Base-by-base conservation (phyloP, 2,797 vertebrate species). In the Nyctalus aviator region DNA sequence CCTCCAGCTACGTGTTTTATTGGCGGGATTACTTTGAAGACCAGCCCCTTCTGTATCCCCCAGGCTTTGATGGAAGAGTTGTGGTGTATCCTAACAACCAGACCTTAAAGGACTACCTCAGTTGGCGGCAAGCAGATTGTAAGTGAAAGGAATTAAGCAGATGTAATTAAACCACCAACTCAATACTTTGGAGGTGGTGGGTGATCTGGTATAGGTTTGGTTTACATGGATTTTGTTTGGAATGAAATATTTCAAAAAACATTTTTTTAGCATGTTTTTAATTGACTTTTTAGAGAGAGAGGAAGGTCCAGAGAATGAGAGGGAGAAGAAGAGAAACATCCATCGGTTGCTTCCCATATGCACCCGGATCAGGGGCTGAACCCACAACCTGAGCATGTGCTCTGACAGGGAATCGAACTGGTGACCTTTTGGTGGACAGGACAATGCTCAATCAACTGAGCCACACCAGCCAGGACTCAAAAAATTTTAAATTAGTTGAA, bases 91-190 rank as follows among this genome's bases (percentile, higher is more conserved):
- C 99, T 69, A 99, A 97, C 97, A 99, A 99, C 97, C 99, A 98
- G 89, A 99, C 99, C 94, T 98, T 99, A 88, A 99, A 98, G 97
- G 99, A 99, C 97, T 99, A 99, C 97, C 98, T 99, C 93, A 99
- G 99, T 97, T 99, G 99, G 99, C 99, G 99, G 96, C 99, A 99
- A 97, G 99, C 99, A 44, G 99, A 99, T 94, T 99, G 99, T 99
- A 98, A 99, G 99, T 92, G 4, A 93, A 76, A 92, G 71, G 83
- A 69, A 84, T 30, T 75, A 46, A 92, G 88, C 59, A 71, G 0
- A 1, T 79, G 18, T 87, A 73, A 23, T 90, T 73, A 96, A 79
- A 83, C 30, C 32, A 41, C 30, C 41, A 91, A 25, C 55, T 82
- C 23, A 7, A 48, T 92, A 23, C n/a, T 59, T 37, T 91, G 66